phyloP scores from a whole-genome alignment of 2,113 vertebrate species.

The Diglossa brunneiventris region DNA sequence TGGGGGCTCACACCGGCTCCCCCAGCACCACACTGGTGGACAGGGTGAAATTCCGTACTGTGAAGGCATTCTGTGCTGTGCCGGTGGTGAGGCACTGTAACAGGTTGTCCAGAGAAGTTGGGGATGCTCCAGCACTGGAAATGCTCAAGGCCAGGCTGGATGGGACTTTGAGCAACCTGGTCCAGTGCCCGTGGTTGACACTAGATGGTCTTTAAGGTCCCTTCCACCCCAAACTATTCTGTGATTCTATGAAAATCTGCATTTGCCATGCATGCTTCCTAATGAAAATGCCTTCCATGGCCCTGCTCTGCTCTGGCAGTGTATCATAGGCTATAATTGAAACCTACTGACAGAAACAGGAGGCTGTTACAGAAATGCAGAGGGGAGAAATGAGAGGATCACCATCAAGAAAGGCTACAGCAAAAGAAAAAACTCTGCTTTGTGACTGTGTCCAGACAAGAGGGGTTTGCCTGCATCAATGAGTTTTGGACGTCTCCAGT shows the following conservation, averaged over 20 bases:
- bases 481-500: background rate
- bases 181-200: background rate
- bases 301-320: background rate
- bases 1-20: background rate
- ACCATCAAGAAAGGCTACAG: background rate
- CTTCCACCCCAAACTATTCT: background rate
- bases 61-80: too few species aligned
- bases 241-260: background rate
- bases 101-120: background rate
- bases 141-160: background rate
- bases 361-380: background rate
- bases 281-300: accelerated
- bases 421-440: background rate
- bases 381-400: background rate
- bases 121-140: background rate
- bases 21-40: background rate
- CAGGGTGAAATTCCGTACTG: accelerated
- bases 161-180: background rate
- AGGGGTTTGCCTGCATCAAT: background rate
- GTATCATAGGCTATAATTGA: background rate
- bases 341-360: background rate
- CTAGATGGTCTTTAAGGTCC: background rate
- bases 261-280: background rate
- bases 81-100: background rate
- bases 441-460: background rate